phyloP scores from a whole-genome alignment of 2,888 invertebrate species.

The Hyposoter didymator region DNA sequence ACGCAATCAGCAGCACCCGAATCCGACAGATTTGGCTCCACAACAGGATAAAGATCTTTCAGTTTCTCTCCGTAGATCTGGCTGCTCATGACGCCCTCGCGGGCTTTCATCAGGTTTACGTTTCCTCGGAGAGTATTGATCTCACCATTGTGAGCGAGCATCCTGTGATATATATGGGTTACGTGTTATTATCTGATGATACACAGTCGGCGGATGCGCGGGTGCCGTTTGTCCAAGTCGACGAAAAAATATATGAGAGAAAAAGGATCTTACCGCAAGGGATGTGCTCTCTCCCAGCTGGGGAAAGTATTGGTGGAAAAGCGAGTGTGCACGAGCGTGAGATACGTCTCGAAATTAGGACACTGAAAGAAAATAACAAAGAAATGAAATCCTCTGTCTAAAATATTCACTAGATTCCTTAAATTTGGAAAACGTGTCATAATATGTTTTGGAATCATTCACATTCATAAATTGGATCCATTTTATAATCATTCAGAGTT shows the following conservation, averaged over 20 bases:
- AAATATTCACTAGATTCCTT: not conserved
- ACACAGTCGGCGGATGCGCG: not conserved
- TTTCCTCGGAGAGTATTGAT: slow-evolving; percentile 99
- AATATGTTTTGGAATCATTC: slow-evolving; percentile 74
- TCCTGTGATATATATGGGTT: slow-evolving; percentile 85
- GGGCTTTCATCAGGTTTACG: slow-evolving; percentile 98
- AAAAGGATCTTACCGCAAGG: slow-evolving; percentile 89
- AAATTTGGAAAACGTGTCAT: slow-evolving; percentile 69
- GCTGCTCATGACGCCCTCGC: slow-evolving; percentile 98
- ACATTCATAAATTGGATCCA: slow-evolving; percentile 77
- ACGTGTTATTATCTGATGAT: slow-evolving; percentile 7
- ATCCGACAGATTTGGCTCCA: slow-evolving; percentile 98
- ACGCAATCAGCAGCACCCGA: slow-evolving; percentile 99
- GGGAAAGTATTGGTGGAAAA: slow-evolving; percentile 99
- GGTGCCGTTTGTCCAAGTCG: not conserved
- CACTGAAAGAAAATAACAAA: slow-evolving; percentile 85
- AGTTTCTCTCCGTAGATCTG: slow-evolving; percentile 92
- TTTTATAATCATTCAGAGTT: slow-evolving; percentile 59
- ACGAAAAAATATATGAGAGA: not conserved
- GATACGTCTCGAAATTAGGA: slow-evolving; percentile 95
- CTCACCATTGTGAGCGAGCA: slow-evolving; percentile 99
- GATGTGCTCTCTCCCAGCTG: slow-evolving; percentile 99
- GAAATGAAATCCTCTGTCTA: slow-evolving; percentile 3
- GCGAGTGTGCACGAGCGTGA: slow-evolving; percentile 98
- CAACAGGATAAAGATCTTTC: slow-evolving; percentile 96